Conservation (phyloP, 2,797 vertebrate species). For the Morus bassanus region DNA sequence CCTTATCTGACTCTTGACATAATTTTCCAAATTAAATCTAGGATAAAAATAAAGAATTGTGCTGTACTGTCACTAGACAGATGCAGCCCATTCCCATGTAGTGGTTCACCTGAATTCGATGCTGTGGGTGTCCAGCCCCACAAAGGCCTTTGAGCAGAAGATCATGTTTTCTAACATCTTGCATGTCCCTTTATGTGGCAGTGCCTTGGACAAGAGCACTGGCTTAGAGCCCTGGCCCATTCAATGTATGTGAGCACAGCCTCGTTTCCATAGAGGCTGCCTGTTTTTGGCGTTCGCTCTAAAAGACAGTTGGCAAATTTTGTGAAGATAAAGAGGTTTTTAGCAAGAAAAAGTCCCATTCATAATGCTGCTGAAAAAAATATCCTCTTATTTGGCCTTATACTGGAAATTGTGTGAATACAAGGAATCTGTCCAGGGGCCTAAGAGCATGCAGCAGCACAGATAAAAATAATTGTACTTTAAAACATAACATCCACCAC, state of each 20-base stretch:
- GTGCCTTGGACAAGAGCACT: neutral
- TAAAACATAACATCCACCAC: neutral
- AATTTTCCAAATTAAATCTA: neutral
- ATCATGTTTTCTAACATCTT: neutral
- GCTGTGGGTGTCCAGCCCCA: neutral
- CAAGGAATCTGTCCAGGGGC: neutral
- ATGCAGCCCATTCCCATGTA: neutral
- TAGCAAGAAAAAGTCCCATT: neutral
- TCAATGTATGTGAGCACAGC: fast-evolving
- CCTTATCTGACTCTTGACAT: neutral
- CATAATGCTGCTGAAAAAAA: neutral
- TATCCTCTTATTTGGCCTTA: neutral
- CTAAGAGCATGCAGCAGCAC: neutral
- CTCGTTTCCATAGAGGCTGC: neutral
- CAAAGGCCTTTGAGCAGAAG: neutral
- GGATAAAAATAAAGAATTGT: neutral
- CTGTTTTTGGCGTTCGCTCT: neutral
- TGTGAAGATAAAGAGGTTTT: neutral
- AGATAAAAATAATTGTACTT: neutral
- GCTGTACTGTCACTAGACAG: neutral
- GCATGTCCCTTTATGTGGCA: fast-evolving
- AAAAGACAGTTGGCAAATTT: neutral
- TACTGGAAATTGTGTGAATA: neutral
- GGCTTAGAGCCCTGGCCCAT: neutral
- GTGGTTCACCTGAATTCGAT: neutral